Evolutionary conservation across 2,113 vertebrate genomes (phyloP), one percentile per base, ranked within the genome.

Genomic region (Capra hircus): DNA sequence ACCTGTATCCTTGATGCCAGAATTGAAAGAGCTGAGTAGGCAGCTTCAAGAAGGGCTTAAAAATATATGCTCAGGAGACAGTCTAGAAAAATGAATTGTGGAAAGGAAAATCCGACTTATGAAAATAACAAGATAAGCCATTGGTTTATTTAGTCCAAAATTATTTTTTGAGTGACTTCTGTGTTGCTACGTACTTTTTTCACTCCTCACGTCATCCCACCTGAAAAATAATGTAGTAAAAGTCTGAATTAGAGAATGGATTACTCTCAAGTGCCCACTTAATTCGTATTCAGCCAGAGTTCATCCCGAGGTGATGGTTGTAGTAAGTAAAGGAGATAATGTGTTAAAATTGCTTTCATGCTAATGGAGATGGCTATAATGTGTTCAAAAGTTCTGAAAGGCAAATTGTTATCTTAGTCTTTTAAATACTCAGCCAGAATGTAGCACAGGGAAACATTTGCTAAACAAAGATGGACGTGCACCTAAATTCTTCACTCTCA

Each of bases 341-440:
- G 60, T 85, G 82, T 95, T 91, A 93, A 89, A 95, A 93, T 93
- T 85, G n/a, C 36, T 96, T 93, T 94, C 25, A 7, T 71, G 53
- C 33, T 85, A 91, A 53, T 77, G 6, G 27, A 71, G 67, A 53
- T 60, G 16, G 50, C 40, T 82, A 30, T 40, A 43, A 96, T 83
- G 57, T 59, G 36, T 86, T 94, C 74, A 50, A 30, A 83, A 33
- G 33, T 71, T 45, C 85, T 95, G 15, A 92, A 90, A 95, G 74
- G 8, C 43, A 95, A 88, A 92, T 50, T 81, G 45, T 94, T 94
- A 55, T 81, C 74, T 60, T 25, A 78, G 52, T 64, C 60, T 95
- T 94, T 94, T 95, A 95, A 94, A 90, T 92, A 94, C 74, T 93
- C 80, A 80, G 45, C 25, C 50, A 84, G 92, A 97, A 90, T 71